phyloP scores from a whole-genome alignment of 2,113 vertebrate genomes.

The Helogale parvula region DNA sequence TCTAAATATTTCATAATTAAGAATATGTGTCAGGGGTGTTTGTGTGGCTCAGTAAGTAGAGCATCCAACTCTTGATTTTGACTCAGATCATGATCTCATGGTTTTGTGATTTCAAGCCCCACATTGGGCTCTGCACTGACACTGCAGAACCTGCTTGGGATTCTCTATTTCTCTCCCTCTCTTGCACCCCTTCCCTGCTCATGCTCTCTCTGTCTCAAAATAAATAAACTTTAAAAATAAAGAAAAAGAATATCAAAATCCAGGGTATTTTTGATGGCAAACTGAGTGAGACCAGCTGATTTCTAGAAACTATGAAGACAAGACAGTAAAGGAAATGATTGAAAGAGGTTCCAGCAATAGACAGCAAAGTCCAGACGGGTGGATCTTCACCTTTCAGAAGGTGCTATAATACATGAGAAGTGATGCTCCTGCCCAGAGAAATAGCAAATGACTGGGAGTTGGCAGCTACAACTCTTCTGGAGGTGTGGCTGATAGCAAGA shows the following conservation, averaged over 20 bases:
- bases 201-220: too few species aligned
- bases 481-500: background rate
- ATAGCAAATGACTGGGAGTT: background rate
- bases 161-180: too few species aligned
- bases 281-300: background rate
- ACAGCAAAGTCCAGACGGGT: background rate
- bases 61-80: too few species aligned
- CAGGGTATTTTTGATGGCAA: background rate
- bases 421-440: background rate
- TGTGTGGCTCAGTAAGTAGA: too few species aligned
- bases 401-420: background rate
- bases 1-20: background rate
- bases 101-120: too few species aligned
- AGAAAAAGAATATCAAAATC: background rate
- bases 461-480: background rate
- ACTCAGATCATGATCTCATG: too few species aligned
- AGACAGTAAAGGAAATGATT: background rate
- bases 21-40: background rate
- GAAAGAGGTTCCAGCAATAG: background rate
- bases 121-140: too few species aligned
- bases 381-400: background rate
- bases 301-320: background rate
- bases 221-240: too few species aligned
- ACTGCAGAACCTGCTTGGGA: too few species aligned
- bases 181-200: too few species aligned